Evolutionary conservation across 1,140 invertebrate genomes (phyloP), one percentile per base, ranked within the genome.

Genomic region (Lepidotrigona ventralis): DNA sequence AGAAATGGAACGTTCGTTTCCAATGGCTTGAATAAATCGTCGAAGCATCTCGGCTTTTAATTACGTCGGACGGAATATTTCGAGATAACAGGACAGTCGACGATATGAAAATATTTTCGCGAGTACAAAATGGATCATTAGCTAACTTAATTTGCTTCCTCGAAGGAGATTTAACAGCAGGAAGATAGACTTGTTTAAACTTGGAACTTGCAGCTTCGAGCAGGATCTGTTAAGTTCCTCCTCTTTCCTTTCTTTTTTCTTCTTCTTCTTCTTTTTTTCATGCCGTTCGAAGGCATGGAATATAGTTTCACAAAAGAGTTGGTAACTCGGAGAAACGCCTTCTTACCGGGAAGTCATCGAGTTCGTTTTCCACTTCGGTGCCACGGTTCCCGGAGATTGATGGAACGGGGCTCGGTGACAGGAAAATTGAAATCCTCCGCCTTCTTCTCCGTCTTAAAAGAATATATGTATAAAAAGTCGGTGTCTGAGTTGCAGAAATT

Each of bases 381-480:
- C 56, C 81, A 78, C 87, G 75, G 46, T 77, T 81, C 87, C 63
- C 77, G 87, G 39, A 88, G 88, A 89, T 89, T 88, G 88, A 89
- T 89, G 88, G 87, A 86, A 89, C 80, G 73, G 68, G 60, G 71
- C 75, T 88, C 81, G 81, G 86, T 88, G 87, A 88, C 83, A 85
- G 87, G 84, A 81, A 89, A 88, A 89, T 89, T 89, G 88, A 89
- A 89, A 89, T 89, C 86, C 88, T 85, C 72, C 88, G 54, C 66
- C 51, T 64, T 76, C 77, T 29, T 29, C 66, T 64, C 74, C 6
- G 11, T 51, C 51, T 71, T 66, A 15, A 26, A 75, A 73, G 84
- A 83, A 69, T 73, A 73, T 66, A 79, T 1, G 17, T 64, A n/a
- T 64, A 53, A 68, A 79, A 79, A 63, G 6, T 46, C 76, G 56